Percentiles rank a stretch among this genome's conserved stretches.
These are phyloP conservation scores for Synergus itoensis DNA, from an alignment of 2,888 invertebrate genomes.

Conservation along the genomic window DNA sequence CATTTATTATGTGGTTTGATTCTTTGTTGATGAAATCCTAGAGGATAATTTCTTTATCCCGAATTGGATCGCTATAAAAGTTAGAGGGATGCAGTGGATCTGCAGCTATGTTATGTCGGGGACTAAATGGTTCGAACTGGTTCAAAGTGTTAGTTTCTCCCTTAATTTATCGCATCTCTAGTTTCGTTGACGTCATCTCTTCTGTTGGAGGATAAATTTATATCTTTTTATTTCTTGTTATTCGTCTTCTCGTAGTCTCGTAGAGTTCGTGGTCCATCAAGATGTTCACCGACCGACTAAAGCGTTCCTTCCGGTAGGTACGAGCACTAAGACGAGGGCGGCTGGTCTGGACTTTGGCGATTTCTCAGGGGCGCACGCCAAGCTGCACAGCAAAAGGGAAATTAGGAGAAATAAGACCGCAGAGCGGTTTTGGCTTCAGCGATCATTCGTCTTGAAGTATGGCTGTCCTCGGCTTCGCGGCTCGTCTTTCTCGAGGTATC, in stretches of 20 bases:
- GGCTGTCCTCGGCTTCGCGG: constrained; percentile 33
- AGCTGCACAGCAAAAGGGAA: constrained; percentile 22
- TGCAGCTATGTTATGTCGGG: too few relatives aligned
- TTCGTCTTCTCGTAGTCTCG: not conserved
- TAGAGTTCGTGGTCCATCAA: not conserved
- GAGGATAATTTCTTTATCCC: not conserved
- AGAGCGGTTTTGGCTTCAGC: constrained; percentile 10
- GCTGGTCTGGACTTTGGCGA: constrained; percentile 29
- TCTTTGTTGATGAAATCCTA: not conserved
- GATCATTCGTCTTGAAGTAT: constrained; percentile 34
- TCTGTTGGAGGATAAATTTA: not conserved
- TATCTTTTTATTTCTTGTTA: not conserved
- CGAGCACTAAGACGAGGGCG: not conserved
- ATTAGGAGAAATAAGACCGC: constrained; percentile 11
- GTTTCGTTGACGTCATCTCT: not conserved
- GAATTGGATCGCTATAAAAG: not conserved
- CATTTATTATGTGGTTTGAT: not conserved
- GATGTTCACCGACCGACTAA: constrained; percentile 2
- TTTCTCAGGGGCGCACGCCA: constrained; percentile 23
- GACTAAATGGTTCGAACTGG: too few relatives aligned
- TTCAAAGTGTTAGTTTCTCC: too few relatives aligned
- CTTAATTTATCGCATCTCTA: too few relatives aligned
- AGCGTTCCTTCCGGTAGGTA: not conserved
- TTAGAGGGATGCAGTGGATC: not conserved
- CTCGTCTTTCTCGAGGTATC: constrained; percentile 23